Evolutionary conservation across 2,888 invertebrate genomes (phyloP).

Genomic region (Metopia argyrocephala): DNA sequence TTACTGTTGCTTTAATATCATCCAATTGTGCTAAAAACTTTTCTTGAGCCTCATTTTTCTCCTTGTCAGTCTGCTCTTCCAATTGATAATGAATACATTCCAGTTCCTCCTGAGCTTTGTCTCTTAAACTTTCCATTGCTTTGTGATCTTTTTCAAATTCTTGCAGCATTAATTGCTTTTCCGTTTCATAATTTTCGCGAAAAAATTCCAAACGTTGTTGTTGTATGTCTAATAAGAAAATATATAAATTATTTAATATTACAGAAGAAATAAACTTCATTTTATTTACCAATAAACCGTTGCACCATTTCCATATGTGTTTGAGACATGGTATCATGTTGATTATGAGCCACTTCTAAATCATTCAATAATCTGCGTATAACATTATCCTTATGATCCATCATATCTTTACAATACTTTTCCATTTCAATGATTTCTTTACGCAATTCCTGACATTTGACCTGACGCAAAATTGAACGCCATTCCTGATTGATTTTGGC

Average conservation of each 20-base stretch:
- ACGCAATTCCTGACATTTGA: constrained; percentile 87
- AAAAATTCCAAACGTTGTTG: constrained; percentile 81
- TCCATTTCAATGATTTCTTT: constrained; percentile 83
- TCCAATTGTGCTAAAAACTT: constrained; percentile 80
- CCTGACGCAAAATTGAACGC: constrained; percentile 86
- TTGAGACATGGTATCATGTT: constrained; percentile 86
- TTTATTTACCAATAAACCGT: constrained; percentile 82
- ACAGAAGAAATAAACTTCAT: too few species aligned
- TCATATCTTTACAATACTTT: constrained; percentile 77
- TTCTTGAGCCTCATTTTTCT: constrained; percentile 77
- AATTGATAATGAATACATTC: constrained; percentile 82
- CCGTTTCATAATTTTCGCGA: constrained; percentile 80
- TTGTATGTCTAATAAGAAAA: constrained; percentile 80
- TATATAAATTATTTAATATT: neutral
- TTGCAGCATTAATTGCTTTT: constrained; percentile 80
- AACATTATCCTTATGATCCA: constrained; percentile 84
- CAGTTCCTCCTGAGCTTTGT: constrained; percentile 81
- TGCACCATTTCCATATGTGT: constrained; percentile 86
- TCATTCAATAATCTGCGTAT: constrained; percentile 83
- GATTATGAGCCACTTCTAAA: constrained; percentile 85
- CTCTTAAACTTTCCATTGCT: constrained; percentile 79
- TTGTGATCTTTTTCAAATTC: constrained; percentile 81
- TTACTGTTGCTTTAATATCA: constrained; percentile 79
- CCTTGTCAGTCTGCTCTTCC: constrained; percentile 77
- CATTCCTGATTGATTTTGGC: constrained; percentile 93